Conservation (phyloP, 1,140 invertebrate genomes). For the Diachasmimorpha longicaudata region DNA sequence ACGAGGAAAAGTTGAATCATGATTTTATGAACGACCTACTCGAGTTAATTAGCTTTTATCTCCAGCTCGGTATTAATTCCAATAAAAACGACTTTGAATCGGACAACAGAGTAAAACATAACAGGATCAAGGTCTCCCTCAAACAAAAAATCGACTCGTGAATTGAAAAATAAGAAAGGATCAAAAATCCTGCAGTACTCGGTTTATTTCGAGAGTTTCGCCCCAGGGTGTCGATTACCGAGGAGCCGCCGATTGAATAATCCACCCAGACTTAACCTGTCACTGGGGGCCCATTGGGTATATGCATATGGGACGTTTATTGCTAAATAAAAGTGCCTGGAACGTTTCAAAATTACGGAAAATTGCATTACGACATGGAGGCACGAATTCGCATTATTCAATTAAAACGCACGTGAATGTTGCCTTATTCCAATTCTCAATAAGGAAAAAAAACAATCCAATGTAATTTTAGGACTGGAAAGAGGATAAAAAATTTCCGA, state of each 20-base stretch:
- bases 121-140: not conserved
- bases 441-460: not conserved
- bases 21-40: not conserved
- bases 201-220: not conserved
- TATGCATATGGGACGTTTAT: not conserved
- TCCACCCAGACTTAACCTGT: not conserved
- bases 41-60: not conserved
- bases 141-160: not conserved
- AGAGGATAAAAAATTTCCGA: too few species aligned
- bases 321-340: not conserved
- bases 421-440: not conserved
- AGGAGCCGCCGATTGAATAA: not conserved
- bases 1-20: not conserved
- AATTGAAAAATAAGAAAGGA: not conserved
- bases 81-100: not conserved
- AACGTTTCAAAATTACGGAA: not conserved
- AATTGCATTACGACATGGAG: not conserved
- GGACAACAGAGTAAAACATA: not conserved
- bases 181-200: not conserved
- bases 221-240: not conserved
- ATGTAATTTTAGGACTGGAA: too few species aligned
- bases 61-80: not conserved
- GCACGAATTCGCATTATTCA: not conserved
- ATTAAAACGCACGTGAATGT: not conserved
- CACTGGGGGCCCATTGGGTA: not conserved